Base-by-base conservation (phyloP, 23 tunicate species). In the Styela plicata region DNA sequence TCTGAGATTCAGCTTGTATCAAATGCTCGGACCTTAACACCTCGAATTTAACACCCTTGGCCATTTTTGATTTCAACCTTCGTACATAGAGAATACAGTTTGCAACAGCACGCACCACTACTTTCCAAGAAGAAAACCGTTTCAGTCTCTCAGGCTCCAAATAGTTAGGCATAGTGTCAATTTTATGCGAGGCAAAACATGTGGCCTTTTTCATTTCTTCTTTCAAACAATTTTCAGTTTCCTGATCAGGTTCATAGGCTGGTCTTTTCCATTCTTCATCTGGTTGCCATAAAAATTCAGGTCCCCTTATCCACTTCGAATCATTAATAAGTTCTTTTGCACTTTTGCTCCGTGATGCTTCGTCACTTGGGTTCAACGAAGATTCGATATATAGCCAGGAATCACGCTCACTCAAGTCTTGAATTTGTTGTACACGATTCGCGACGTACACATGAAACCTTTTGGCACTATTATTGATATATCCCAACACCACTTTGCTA, bases 391-490 rank as follows among this genome's bases (percentile, higher is more conserved):
- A 75, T 25, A 36, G 52, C n/a, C n/a, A n/a, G 34, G 83, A 86
- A 3, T 44, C 36, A 34, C 74, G 66, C 0, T 74, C 5, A 30
- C 83, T 82, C 20, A 21, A 30, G 61, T 83, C 73, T 2, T 74
- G 69, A 30, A 87, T 87, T 3, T 35, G 33, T 3, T 82, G 79
- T 37, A 82, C 86, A 67, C 86, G 85, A 66, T 87, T 87, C 17
- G 91, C 91, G 33, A 87, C 91, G 68, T 82, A 87, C 2, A 69
- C 75, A 69, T 87, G 86, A 70, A 87, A 82, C 24, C 35, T 32
- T 62, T 69, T 74, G 31, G 35, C 69, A 29, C 69, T 70, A 52
- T 74, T 79, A 7, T 33, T 65, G 34, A 87, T 25, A n/a, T n/a
- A 63, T 24, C 80, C 68, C 64, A 87, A 70, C 19, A 87, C 91